Evolutionary conservation across 2,888 invertebrate genomes (phyloP).

Genomic region (Cheilosia impressa): DNA sequence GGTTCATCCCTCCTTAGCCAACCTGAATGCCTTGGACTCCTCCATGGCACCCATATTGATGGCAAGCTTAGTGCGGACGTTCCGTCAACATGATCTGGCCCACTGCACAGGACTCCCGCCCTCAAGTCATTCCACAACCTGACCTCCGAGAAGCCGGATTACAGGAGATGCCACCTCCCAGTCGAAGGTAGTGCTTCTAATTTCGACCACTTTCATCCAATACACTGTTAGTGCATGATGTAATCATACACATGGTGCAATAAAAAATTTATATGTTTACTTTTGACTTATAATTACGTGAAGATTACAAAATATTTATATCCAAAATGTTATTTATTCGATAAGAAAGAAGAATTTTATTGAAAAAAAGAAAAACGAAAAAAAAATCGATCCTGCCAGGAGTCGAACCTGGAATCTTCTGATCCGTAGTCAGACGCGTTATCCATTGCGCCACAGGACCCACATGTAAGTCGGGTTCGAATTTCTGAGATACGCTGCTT

Average conservation of each 20-base stretch:
- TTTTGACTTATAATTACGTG: too few species aligned
- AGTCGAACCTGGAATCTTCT: constrained; percentile 76
- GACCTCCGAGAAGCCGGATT: constrained; percentile 97
- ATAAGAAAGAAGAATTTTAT: neutral
- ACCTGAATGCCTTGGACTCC: constrained; percentile 94
- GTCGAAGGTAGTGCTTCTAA: constrained; percentile 79
- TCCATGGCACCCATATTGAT: constrained; percentile 96
- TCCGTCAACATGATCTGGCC: constrained; percentile 91
- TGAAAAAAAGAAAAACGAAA: constrained; percentile 25
- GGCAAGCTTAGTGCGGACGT: constrained; percentile 98
- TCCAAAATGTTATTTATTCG: neutral
- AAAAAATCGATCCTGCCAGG: constrained; percentile 70
- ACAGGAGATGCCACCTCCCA: constrained; percentile 98
- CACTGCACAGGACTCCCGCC: constrained; percentile 85
- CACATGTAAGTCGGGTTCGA: neutral
- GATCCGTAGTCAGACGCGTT: constrained; percentile 76
- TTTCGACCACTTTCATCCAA: constrained; percentile 34
- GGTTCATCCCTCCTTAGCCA: constrained; percentile 98
- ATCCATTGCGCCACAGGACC: constrained; percentile 76
- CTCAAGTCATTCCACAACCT: constrained; percentile 65
- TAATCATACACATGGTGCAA: neutral
- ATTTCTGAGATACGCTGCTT: neutral
- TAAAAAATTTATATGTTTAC: neutral
- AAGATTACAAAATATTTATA: neutral
- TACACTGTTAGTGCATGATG: neutral